phyloP scores from a whole-genome alignment of 2,113 vertebrate genomes.

The Epinephelus moara region DNA sequence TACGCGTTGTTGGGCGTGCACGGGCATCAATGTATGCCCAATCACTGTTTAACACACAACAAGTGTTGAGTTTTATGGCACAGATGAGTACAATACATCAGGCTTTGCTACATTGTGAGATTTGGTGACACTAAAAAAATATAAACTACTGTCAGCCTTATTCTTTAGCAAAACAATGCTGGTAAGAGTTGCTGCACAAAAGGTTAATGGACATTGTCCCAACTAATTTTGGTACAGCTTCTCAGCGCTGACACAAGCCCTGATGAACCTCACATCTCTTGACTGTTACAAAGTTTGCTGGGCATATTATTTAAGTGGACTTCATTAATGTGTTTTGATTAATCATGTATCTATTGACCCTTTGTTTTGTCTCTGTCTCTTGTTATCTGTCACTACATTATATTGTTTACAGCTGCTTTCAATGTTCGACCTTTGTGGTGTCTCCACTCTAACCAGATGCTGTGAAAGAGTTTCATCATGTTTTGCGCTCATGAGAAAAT shows the following conservation, averaged over 20 bases:
- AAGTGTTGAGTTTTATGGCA: background rate
- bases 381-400: background rate
- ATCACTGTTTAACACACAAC: no score
- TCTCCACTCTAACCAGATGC: background rate
- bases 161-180: background rate
- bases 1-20: no score
- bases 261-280: background rate
- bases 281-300: background rate
- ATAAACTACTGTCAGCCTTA: background rate
- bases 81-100: no score
- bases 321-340: background rate
- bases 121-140: background rate
- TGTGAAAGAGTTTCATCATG: background rate
- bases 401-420: background rate
- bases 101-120: no score
- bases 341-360: background rate
- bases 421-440: background rate
- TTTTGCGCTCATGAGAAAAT: slow-evolving; percentile 81
- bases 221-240: background rate
- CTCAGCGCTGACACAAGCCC: background rate
- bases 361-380: background rate
- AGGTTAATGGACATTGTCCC: background rate
- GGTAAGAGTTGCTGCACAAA: background rate
- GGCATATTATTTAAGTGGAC: background rate
- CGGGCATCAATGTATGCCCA: no score